Evolutionary conservation across 2,113 vertebrate species (phyloP).

Genomic region (Colistium nudipinnis): DNA sequence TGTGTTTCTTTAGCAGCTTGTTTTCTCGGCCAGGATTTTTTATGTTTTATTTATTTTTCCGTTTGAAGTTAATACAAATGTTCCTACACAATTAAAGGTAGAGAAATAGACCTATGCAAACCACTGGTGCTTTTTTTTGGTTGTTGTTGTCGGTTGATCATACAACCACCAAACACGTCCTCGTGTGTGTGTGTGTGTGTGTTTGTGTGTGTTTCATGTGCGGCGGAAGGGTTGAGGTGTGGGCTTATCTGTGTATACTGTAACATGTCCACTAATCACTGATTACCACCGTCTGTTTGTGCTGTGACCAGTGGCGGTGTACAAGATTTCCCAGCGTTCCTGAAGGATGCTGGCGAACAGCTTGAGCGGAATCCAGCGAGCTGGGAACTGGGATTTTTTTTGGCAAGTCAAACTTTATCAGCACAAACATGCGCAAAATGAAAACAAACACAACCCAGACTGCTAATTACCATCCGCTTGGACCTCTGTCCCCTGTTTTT

Average conservation of each 20-base stretch:
- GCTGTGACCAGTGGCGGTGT: slow-evolving; percentile 74
- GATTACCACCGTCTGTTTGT: slow-evolving; percentile 76
- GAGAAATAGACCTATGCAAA: slow-evolving; percentile 8
- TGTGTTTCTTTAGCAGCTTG: slow-evolving; percentile 5
- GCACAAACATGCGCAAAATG: slow-evolving; percentile 83
- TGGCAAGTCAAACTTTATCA: slow-evolving; percentile 87
- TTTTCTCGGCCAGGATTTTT: neutral
- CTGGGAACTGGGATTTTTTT: slow-evolving; percentile 71
- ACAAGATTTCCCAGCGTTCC: slow-evolving; percentile 76
- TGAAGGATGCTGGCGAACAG: slow-evolving; percentile 78
- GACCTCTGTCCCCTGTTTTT: slow-evolving; percentile 75
- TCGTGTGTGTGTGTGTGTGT: slow-evolving; percentile 32
- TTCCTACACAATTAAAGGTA: slow-evolving; percentile 8
- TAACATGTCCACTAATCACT: slow-evolving; percentile 79
- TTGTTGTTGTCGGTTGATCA: slow-evolving; percentile 11
- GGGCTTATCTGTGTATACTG: slow-evolving; percentile 75
- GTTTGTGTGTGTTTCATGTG: slow-evolving; percentile 48
- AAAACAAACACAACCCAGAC: slow-evolving; percentile 84
- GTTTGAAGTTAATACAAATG: slow-evolving; percentile 34
- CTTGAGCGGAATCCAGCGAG: slow-evolving; percentile 79
- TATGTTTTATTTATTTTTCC: neutral
- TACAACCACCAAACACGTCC: slow-evolving; percentile 21
- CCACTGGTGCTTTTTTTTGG: neutral
- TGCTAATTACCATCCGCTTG: slow-evolving; percentile 82
- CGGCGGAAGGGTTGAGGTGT: slow-evolving; percentile 60